phyloP scores from a whole-genome alignment of 2,888 invertebrate species.

The Candidula unifasciata region DNA sequence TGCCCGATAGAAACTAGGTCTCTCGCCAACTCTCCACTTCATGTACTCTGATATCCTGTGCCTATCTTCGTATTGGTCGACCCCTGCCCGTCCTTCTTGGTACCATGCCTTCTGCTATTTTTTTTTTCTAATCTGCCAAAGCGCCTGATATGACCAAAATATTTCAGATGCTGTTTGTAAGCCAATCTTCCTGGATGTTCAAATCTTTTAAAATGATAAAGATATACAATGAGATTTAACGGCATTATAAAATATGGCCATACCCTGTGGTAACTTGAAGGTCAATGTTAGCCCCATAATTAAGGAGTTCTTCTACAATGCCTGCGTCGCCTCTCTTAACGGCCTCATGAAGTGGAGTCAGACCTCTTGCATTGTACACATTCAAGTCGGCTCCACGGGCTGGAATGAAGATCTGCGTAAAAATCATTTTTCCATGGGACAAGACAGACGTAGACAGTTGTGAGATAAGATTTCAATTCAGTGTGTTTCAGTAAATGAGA shows the following conservation, averaged over 20 bases:
- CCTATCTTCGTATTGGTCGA: no score
- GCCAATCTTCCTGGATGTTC: not conserved
- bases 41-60: no score
- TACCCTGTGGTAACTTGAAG: slow-evolving; percentile 80
- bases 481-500: no score
- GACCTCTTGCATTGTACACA: slow-evolving; percentile 81
- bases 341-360: slow-evolving; percentile 83
- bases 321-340: slow-evolving; percentile 80
- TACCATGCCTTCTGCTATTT: no score
- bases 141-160: no score
- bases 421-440: not conserved
- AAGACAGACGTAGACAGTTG: not conserved
- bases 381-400: slow-evolving; percentile 82
- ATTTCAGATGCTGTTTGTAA: no score
- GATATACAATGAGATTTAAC: not conserved
- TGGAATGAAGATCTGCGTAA: slow-evolving; percentile 50
- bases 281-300: slow-evolving; percentile 81
- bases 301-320: slow-evolving; percentile 81
- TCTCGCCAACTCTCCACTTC: no score
- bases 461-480: no score
- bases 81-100: no score
- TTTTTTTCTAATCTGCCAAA: no score
- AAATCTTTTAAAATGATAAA: not conserved
- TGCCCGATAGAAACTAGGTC: no score
- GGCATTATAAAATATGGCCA: slow-evolving; percentile 15